Conservation (phyloP, 1,140 invertebrate genomes). For the Oreohelix idahoensis region DNA sequence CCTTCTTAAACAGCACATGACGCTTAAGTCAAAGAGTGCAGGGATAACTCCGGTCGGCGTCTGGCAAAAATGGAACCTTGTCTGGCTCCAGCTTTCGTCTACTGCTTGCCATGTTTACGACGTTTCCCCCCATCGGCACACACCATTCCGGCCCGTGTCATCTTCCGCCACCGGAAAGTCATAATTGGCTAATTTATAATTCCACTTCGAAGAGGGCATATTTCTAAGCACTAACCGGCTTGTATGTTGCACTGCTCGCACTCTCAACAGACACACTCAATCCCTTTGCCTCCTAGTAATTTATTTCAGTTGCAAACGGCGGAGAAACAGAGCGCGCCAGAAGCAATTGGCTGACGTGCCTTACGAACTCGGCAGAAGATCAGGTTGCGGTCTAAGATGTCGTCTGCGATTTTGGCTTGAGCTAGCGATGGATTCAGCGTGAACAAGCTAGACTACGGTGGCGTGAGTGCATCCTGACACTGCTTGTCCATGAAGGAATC, state of each 20-base stretch:
- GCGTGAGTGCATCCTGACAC: too few species aligned
- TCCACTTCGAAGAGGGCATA: slow-evolving; percentile 8
- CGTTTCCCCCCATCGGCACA: background rate
- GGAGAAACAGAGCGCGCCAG: slow-evolving; percentile 2
- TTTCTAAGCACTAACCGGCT: slow-evolving; percentile 8
- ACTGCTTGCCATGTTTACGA: slow-evolving; percentile 20
- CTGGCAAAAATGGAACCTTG: slow-evolving; percentile 19
- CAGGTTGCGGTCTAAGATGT: background rate
- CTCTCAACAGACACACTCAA: background rate
- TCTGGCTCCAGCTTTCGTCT: slow-evolving; percentile 26
- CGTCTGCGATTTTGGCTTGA: background rate
- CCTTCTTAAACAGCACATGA: too few species aligned
- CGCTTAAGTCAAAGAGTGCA: slow-evolving; percentile 26
- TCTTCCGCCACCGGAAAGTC: background rate
- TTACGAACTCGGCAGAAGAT: background rate
- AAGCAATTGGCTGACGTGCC: slow-evolving; percentile 8
- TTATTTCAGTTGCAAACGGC: slow-evolving; percentile 1
- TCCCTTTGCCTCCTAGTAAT: background rate
- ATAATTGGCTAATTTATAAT: slow-evolving; percentile 39
- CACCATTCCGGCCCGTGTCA: slow-evolving; percentile 11
- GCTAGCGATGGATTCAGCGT: background rate
- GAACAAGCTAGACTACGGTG: background rate
- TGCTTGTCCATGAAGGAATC: too few species aligned
- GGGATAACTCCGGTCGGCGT: background rate
- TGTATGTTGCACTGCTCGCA: background rate